Conservation (phyloP, 2,888 invertebrate genomes). For the Acholoe squamosa region DNA sequence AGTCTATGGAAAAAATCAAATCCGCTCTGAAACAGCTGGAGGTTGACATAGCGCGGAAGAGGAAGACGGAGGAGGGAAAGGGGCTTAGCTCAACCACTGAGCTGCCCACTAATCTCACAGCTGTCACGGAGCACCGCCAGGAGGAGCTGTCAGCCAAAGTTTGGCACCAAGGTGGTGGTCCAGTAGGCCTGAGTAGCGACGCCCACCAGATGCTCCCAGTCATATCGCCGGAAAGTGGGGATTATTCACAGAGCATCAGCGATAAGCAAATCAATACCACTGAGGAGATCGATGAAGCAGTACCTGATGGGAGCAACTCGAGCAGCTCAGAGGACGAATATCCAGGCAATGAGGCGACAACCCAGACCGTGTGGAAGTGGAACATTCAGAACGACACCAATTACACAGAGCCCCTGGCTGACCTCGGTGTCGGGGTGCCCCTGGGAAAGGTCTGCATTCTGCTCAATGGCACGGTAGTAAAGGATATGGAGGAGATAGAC, state of each 20-base stretch:
- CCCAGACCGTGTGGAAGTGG: constrained; percentile 22
- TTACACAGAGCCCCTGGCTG: neutral
- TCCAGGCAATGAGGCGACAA: neutral
- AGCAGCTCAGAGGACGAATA: constrained; percentile 5
- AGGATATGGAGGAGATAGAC: constrained; percentile 55
- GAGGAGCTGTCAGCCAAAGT: neutral
- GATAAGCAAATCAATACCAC: neutral
- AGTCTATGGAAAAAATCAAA: constrained; percentile 7
- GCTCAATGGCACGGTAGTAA: constrained; percentile 45
- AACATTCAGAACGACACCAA: constrained; percentile 57
- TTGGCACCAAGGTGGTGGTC: neutral
- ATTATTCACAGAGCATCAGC: neutral
- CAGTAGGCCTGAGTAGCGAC: neutral
- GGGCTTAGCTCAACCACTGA: neutral
- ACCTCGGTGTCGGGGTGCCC: neutral
- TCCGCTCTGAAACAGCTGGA: constrained; percentile 8
- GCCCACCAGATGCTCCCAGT: neutral
- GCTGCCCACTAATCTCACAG: neutral
- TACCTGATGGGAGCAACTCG: neutral
- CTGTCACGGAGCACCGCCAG: neutral
- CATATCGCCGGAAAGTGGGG: neutral
- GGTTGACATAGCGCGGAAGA: neutral
- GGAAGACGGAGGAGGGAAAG: constrained; percentile 1
- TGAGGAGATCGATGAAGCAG: neutral
- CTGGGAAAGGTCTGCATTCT: constrained; percentile 49